Evolutionary conservation across 2,113 vertebrate species (phyloP), one percentile per base, ranked within the genome.

Genomic region (Coryphaenoides rupestris): DNA sequence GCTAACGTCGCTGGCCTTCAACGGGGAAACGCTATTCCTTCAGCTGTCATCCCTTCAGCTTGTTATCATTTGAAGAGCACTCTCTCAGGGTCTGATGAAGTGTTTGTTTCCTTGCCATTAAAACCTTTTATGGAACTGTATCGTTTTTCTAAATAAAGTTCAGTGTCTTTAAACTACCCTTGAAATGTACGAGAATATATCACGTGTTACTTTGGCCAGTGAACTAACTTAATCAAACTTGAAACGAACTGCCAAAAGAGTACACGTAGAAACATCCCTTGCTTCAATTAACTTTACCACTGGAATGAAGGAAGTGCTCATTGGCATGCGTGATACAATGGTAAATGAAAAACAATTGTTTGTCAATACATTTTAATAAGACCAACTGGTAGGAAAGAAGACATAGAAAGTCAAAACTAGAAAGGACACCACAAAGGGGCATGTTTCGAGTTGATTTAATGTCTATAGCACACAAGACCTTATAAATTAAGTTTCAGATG

Each of bases 391-490:
- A 54, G 21, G n/a, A 54, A 19, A 19, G 19, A 54, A 17, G 17
- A 5, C 21, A 12, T 19, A 3, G n/a, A 54, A 12, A 53, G 19
- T 54, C 19, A 3, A 19, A 40, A 33, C 1, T 33, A 58, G 28
- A 28, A 17, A 58, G 56, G 26, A 58, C 23, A 56, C 33, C 33
- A 40, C 33, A 57, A 57, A 13, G 10, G 21, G 21, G 47, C 28
- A 21, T 90, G 88, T 85, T 87, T 85, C 82, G 84, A 26, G 40
- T 86, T 88, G 91, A 89, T 92, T 93, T 90, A 84, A 83, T 84
- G 84, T 86, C 91, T 87, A 89, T 90, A 92, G 84, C 88, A 91
- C 92, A 92, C 93, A 46, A 82, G 86, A 91, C 89, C 92, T 92
- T 78, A 80, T 83, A 86, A 84, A 81, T 77, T n/a, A 79, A 55